Base-by-base conservation (phyloP, 2,888 invertebrate genomes). In the Clepsis dumicolana region DNA sequence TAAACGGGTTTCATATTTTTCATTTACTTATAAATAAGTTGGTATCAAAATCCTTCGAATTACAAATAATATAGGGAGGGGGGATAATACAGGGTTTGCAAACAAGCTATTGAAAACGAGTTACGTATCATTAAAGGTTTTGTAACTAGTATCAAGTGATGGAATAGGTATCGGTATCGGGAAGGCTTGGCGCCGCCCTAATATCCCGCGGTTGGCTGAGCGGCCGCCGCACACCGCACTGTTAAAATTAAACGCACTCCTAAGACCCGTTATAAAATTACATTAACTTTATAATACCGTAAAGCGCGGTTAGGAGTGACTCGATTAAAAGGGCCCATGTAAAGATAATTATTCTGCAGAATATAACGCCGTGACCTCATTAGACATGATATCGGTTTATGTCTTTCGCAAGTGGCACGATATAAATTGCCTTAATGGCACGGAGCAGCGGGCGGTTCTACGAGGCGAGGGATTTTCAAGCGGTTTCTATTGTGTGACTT, bases 271-370 rank as follows among this genome's bases (percentile, higher is more conserved):
- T 85, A 82, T 84, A 82, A 84, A 83, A 84, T 85, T 80, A 83
- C 81, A 84, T 86, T 84, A 84, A 78, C 79, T 80, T 84, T 80
- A 84, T 85, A 80, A 81, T 79, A 74, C 77, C 79, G 77, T 80
- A 80, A 80, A 83, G 77, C 78, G 82, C 70, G 82, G 84, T 83
- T 79, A 81, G 77, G 75, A 79, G 75, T 71, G 77, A 63, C 70
- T 83, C 85, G 83, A 85, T 87, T 87, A 86, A 85, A 86, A 82
- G 80, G 81, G 77, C 78, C 78, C 83, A 80, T 85, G 83, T 80
- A 80, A 82, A 82, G 83, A 85, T 85, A 84, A 89, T 87, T 87
- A 83, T 83, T 80, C 75, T 66, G 75, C 77, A 76, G 78, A 79
- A 78, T 79, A 77, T 80, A 83, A 79, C 77, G 77, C 70, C 71